Evolutionary conservation across 1,140 invertebrate genomes (phyloP).

Genomic region (Cyclina sinensis): DNA sequence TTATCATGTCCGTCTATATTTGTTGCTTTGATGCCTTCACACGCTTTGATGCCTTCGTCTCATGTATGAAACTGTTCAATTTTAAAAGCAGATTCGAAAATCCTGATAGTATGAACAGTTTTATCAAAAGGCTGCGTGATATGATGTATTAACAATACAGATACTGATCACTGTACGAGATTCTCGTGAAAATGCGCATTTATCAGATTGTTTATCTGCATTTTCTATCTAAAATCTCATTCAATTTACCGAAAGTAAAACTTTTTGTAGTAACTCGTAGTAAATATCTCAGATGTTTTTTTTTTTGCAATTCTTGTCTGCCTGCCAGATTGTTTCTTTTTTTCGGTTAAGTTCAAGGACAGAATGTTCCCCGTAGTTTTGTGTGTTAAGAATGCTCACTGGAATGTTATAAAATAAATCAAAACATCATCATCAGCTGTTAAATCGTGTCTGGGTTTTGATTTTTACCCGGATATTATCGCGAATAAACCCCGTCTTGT

Average conservation of each 20-base stretch:
- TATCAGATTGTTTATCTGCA: neutral
- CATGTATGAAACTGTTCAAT: too few species aligned
- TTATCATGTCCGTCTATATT: too few species aligned
- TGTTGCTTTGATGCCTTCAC: too few species aligned
- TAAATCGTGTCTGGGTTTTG: too few species aligned
- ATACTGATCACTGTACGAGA: neutral
- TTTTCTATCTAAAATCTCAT: conserved; percentile 3
- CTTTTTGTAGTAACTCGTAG: conserved; percentile 36
- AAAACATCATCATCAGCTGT: too few species aligned
- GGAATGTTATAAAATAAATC: neutral
- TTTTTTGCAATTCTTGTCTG: conserved; percentile 26
- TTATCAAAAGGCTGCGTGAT: neutral
- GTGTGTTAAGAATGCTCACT: neutral
- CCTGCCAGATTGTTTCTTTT: neutral
- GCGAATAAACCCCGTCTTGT: too few species aligned
- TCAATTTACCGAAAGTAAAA: conserved; percentile 14
- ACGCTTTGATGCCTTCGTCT: too few species aligned
- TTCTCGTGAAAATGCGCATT: neutral
- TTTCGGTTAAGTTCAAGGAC: neutral
- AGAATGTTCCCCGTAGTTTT: neutral
- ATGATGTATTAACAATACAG: neutral
- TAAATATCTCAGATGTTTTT: conserved; percentile 23
- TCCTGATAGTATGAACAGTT: neutral
- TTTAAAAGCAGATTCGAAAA: too few species aligned
- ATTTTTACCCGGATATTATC: too few species aligned